phyloP scores from a whole-genome alignment of 2,113 vertebrate genomes.

The Alouatta palliata region DNA sequence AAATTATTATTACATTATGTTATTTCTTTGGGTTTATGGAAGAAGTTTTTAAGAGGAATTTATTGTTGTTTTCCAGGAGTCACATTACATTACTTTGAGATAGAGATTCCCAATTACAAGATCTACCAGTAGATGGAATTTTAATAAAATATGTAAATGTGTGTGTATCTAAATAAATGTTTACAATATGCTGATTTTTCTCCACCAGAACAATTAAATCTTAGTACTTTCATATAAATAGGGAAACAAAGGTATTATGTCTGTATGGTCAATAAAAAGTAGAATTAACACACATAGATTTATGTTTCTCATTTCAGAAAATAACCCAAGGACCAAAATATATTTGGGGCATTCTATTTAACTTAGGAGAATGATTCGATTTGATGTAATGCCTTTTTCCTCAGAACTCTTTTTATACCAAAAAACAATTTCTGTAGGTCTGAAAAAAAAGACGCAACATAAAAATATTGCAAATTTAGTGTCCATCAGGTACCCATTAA shows the following conservation, averaged over 20 bases:
- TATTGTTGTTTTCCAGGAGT: background rate
- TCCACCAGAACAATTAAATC: slow-evolving; percentile 4
- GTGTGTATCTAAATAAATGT: background rate
- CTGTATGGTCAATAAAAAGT: background rate
- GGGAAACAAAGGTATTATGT: background rate
- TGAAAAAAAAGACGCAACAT: background rate
- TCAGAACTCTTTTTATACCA: background rate
- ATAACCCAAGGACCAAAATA: background rate
- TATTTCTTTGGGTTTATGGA: background rate
- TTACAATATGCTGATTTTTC: slow-evolving; percentile 16
- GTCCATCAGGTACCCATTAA: background rate
- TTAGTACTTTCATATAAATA: background rate
- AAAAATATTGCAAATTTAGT: background rate
- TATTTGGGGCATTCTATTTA: background rate
- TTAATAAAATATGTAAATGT: slow-evolving; percentile 35
- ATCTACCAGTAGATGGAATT: background rate
- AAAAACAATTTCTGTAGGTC: background rate
- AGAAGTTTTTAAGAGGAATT: background rate
- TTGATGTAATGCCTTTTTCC: background rate
- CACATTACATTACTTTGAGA: background rate
- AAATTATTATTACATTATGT: background rate
- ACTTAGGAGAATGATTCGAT: slow-evolving; percentile 13
- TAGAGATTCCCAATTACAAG: background rate
- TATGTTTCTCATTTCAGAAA: slow-evolving; percentile 1
- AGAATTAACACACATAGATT: slow-evolving; percentile 27